Evolutionary conservation across 2,113 vertebrate species (phyloP), one percentile per base, ranked within the genome.

Genomic region (Progne subis): DNA sequence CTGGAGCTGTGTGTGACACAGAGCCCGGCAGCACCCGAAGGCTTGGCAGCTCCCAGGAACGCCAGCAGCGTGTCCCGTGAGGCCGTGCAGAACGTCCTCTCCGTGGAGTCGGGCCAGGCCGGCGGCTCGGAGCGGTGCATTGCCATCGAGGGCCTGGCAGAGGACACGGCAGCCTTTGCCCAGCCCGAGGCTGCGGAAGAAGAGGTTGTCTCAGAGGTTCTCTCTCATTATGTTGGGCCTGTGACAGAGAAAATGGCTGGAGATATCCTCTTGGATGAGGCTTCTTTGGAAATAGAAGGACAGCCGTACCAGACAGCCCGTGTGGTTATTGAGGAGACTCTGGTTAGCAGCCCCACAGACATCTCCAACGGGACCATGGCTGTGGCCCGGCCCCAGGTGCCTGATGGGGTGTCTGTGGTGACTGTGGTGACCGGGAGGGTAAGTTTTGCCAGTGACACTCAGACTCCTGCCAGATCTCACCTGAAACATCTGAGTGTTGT

Each of bases 81-180:
- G 15, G 20, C 98, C 18, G 91, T 98, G 85, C 97, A 96, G 12
- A 97, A 31, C 50, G 4, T 98, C 93, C 72, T 98, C 39, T 39
- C 96, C 34, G 32, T 97, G 97, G 95, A 97, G 72, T 63, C 97
- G 31, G 87, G 98, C 97, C 94, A 89, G 16, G 97, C 96, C 26
- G 97, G 98, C 63, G 37, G 98, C 76, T 96, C 98, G 3, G 98
- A 99, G 89, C 98, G 98, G 63, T 97, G 98, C 92, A 81, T 99
- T 11, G 93, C 98, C 81, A 95, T 98, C 10, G 98, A 99, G 61
- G 97, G 98, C 10, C 94, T 98, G 17, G 67, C 97, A 21, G 98
- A 98, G 55, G 98, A 99, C 81, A 67, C 97, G 1, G 76, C 95
- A 31, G 85, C 96, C 39, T 96, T 98, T 67, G 93, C 84, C 55